A percentile compares a stretch with the other conserved stretches of the same genome.
phyloP scores from a whole-genome alignment of 2,797 vertebrate species.

The Neoniphon sammara region DNA sequence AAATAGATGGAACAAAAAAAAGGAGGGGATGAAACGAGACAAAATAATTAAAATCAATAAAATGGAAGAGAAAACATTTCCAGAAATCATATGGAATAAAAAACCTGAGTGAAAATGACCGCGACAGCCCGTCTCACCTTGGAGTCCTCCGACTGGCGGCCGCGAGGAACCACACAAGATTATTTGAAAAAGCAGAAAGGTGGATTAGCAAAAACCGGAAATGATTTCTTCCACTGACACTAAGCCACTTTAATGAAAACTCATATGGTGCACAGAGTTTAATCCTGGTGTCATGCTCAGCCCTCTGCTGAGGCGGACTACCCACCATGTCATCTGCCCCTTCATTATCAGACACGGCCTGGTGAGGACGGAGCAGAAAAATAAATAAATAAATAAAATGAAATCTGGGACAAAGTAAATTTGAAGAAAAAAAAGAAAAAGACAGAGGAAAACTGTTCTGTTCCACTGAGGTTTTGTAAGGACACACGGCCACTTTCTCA shows the following conservation, averaged over 20 bases:
- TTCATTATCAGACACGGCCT: constrained; percentile 73
- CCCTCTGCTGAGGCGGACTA: constrained; percentile 32
- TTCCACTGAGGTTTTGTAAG: background rate
- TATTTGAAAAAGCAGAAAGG: constrained; percentile 9
- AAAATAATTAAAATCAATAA: background rate
- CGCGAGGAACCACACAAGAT: background rate
- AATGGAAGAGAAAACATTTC: background rate
- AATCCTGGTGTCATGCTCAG: background rate
- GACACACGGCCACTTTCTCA: background rate
- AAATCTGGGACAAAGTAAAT: constrained; percentile 10
- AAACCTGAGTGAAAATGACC: background rate
- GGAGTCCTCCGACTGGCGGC: constrained; percentile 60
- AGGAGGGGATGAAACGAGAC: constrained; percentile 2
- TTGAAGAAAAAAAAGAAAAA: background rate
- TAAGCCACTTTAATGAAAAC: background rate
- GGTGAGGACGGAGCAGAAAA: constrained; percentile 29
- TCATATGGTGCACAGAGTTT: background rate
- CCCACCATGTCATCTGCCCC: constrained; percentile 78
- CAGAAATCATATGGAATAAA: background rate
- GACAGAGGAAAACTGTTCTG: background rate
- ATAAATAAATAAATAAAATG: constrained; percentile 14
- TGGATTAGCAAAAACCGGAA: background rate
- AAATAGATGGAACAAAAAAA: constrained; percentile 26
- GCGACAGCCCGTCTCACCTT: constrained; percentile 54
- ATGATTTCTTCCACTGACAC: background rate